Percentiles rank a stretch among this genome's conserved stretches.
Conservation (phyloP, 2,113 vertebrate genomes). For the Pelusios castaneus region DNA sequence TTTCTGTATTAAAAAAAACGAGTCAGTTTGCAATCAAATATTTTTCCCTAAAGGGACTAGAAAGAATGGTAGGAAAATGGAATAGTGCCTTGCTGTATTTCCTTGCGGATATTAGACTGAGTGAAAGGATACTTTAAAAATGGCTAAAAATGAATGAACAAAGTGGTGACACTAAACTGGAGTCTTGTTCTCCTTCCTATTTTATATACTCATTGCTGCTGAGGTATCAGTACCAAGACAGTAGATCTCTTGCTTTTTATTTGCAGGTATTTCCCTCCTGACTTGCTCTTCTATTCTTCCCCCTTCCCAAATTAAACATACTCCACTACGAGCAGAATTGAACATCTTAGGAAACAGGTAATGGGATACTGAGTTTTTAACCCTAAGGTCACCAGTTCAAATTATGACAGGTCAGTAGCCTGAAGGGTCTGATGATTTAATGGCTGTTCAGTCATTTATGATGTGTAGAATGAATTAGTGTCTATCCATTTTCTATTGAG, state of each 20-base stretch:
- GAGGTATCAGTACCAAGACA: neutral
- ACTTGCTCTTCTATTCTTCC: neutral
- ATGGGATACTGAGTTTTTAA: neutral
- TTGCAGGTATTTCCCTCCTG: neutral
- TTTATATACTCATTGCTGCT: neutral
- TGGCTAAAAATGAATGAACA: too few relatives aligned
- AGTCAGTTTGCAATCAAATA: too few relatives aligned
- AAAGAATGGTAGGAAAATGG: too few relatives aligned
- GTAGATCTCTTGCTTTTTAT: neutral
- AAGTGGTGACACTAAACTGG: neutral
- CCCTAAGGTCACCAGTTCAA: neutral
- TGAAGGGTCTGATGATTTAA: fast-evolving
- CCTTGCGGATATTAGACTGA: too few relatives aligned
- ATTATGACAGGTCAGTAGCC: neutral
- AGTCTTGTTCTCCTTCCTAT: neutral
- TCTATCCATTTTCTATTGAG: neutral
- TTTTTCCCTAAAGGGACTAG: too few relatives aligned
- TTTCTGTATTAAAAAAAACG: too few relatives aligned
- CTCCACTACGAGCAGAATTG: neutral
- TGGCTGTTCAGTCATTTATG: neutral
- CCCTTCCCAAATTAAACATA: neutral
- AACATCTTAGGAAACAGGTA: fast-evolving
- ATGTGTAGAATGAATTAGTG: neutral
- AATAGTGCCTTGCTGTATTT: too few relatives aligned
- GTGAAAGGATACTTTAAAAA: too few relatives aligned